Evolutionary conservation across 2,888 invertebrate genomes (phyloP), one percentile per base, ranked within the genome.

Genomic region (Iselma pallidipennis): DNA sequence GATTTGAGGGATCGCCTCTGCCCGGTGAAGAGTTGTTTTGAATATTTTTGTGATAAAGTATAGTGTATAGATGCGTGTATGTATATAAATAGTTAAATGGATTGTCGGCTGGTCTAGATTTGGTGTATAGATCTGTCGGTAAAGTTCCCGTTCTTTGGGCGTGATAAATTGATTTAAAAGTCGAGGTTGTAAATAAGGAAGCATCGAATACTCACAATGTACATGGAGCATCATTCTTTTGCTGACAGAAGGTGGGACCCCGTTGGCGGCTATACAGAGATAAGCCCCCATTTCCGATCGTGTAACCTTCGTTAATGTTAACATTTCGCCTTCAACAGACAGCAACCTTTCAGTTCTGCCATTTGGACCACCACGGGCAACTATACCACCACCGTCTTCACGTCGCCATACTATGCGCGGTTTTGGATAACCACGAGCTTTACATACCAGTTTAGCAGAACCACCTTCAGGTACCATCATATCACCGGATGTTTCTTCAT

Each of bases 401-500:
- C 95, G 86, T 67, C 90, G 86, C 95, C 95, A 95, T 23, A 89
- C 86, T 72, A 95, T 92, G 75, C 89, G 89, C 0, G 95, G 95
- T 68, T 91, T 89, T 9, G 94, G 94, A 76, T 88, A 91, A 4
- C 95, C 94, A 61, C 91, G 86, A 1, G 94, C 94, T 79, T 91
- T 92, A 82, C 95, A 95, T 63, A 92, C 88, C 71, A 95, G 83
- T 80, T 94, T 94, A 0, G 93, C 94, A 5, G 92, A 90, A 37
- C 94, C 94, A 55, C 94, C 94, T 83, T 95, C 95, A n/a, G 94
- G 94, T 57, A 95, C 94, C 92, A 94, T 94, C 87, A 95, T 89
- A 79, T 96, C 96, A 12, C 95, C 94, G 54, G 95, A 93, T 9
- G 94, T 94, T 79, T 94, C 94, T 77, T 94, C 94, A 77, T 91